These are phyloP conservation scores for Julus scandinavius DNA, from an alignment of 2,888 invertebrate species.

Conservation along the genomic window DNA sequence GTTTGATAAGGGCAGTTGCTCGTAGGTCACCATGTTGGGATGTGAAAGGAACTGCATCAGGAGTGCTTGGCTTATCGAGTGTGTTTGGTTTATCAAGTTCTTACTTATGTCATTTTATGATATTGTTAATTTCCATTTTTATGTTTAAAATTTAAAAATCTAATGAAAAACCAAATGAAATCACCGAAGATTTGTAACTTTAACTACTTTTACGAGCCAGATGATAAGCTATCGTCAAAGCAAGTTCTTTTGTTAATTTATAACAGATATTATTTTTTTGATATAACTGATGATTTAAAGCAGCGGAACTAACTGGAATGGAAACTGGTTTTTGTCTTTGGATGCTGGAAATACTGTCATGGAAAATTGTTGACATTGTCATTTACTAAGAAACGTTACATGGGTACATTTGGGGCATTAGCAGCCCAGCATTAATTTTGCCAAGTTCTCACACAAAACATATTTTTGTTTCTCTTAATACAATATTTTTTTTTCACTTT, in stretches of 20 bases:
- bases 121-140: background rate
- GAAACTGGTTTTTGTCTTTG: background rate
- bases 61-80: background rate
- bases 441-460: background rate
- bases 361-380: background rate
- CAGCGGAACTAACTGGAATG: background rate
- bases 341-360: too few relatives aligned
- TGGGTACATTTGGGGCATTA: too few relatives aligned
- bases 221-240: background rate
- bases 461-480: too few relatives aligned
- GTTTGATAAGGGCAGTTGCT: slow-evolving; percentile 46
- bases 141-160: background rate
- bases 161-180: background rate
- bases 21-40: slow-evolving; percentile 50
- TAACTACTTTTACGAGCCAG: background rate
- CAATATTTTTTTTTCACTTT: background rate
- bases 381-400: background rate
- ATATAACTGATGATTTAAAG: background rate
- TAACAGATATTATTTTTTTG: background rate
- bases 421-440: background rate
- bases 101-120: background rate
- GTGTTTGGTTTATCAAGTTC: background rate
- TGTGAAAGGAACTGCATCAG: background rate
- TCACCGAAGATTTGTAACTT: background rate
- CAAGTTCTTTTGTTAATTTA: background rate